Conservation (phyloP, 2,888 invertebrate species). For the Thera britannica region DNA sequence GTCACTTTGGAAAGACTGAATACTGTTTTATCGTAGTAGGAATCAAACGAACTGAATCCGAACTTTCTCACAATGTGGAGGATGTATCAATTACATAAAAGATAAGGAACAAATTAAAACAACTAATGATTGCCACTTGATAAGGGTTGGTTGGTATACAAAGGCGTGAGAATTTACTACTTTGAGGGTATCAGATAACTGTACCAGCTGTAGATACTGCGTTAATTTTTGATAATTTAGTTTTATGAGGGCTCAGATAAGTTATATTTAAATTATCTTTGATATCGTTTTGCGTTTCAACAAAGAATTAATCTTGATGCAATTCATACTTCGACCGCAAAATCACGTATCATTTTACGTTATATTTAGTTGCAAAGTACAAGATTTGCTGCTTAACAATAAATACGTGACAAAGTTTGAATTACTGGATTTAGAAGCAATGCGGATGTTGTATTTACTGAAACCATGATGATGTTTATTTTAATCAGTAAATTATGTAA, state of each 20-base stretch:
- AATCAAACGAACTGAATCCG: too few relatives aligned
- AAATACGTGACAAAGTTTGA: constrained; percentile 8
- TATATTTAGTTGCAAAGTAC: constrained; percentile 5
- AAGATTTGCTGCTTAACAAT: constrained; percentile 4
- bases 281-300: not conserved
- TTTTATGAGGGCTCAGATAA: not conserved
- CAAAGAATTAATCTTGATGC: not conserved
- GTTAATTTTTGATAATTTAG: not conserved
- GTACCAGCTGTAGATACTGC: not conserved
- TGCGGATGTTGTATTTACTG: constrained; percentile 4
- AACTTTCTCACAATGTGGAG: too few relatives aligned
- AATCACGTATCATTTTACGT: constrained; percentile 1
- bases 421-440: constrained; percentile 1
- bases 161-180: constrained; percentile 22
- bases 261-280: not conserved
- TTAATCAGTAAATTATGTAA: too few relatives aligned
- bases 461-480: too few relatives aligned
- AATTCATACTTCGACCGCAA: not conserved
- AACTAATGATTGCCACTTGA: constrained; percentile 12
- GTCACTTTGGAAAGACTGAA: too few relatives aligned
- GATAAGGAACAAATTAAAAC: not conserved
- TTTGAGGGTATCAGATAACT: not conserved
- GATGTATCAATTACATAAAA: constrained; percentile 15
- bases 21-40: too few relatives aligned
- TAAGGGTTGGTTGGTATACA: constrained; percentile 14